phyloP scores from a whole-genome alignment of 2,113 vertebrate species.

The Myocastor coypus region DNA sequence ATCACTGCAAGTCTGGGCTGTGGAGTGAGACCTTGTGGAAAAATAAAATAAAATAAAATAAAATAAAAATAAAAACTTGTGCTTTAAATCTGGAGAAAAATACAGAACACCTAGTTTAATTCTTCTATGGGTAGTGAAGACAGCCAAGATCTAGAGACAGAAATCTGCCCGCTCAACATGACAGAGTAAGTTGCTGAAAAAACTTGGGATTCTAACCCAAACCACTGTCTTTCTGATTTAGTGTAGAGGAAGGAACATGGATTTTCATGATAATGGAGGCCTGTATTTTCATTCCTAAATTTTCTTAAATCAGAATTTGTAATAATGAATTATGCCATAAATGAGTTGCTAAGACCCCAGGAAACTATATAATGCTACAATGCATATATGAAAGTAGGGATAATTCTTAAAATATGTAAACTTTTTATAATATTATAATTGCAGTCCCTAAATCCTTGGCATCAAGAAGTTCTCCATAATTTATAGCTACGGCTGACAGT shows the following conservation, averaged over 20 bases:
- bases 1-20: too few species aligned
- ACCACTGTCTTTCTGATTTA: not conserved
- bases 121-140: not conserved
- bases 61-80: not conserved
- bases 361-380: not conserved
- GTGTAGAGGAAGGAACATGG: not conserved
- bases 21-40: too few species aligned
- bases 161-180: not conserved
- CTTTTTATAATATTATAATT: not conserved
- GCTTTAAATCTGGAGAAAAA: slow-evolving; percentile 9
- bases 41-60: too few species aligned
- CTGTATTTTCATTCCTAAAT: not conserved
- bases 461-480: not conserved
- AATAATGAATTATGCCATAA: not conserved
- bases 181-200: not conserved
- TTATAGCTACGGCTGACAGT: not conserved
- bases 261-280: not conserved
- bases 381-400: not conserved
- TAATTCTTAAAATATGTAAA: not conserved
- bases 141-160: not conserved
- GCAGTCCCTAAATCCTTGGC: not conserved
- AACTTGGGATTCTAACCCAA: not conserved
- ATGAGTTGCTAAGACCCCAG: not conserved
- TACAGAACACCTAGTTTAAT: slow-evolving; percentile 13
- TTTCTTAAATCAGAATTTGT: not conserved